These are phyloP conservation scores for Gambusia affinis DNA, from an alignment of 2,113 vertebrate genomes.

Conservation along the genomic window DNA sequence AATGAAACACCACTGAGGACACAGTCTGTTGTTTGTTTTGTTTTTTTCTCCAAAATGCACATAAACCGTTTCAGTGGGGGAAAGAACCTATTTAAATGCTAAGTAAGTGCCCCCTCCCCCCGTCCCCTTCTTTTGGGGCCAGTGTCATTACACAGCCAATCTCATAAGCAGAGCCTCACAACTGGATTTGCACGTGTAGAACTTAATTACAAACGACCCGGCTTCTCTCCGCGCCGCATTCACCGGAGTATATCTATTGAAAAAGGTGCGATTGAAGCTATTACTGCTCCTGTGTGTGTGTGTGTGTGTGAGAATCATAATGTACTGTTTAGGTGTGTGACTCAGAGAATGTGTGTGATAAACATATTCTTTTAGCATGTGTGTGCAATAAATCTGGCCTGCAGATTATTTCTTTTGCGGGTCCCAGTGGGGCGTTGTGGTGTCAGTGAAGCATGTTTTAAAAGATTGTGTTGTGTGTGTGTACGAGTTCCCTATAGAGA, in stretches of 20 bases:
- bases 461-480: slow-evolving; percentile 18
- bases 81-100: slow-evolving; percentile 81
- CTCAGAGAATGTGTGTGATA: slow-evolving; percentile 14
- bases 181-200: slow-evolving; percentile 80
- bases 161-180: slow-evolving; percentile 76
- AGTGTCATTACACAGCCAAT: slow-evolving; percentile 70
- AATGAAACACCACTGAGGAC: slow-evolving; percentile 29
- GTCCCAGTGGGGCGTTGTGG: slow-evolving; percentile 45
- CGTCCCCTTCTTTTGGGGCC: slow-evolving; percentile 67
- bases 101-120: slow-evolving; percentile 74
- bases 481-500: slow-evolving; percentile 8
- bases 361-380: slow-evolving; percentile 18
- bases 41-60: background rate
- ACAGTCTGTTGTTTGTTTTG: slow-evolving; percentile 32
- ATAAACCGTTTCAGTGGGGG: slow-evolving; percentile 30
- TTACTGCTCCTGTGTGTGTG: slow-evolving; percentile 47
- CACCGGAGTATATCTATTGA: slow-evolving; percentile 70
- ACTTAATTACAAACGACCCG: slow-evolving; percentile 78
- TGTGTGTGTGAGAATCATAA: slow-evolving; percentile 6
- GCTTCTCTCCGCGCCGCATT: slow-evolving; percentile 60
- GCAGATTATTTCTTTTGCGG: slow-evolving; percentile 43
- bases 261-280: slow-evolving; percentile 64
- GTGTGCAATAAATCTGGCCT: slow-evolving; percentile 39
- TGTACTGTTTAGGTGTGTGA: slow-evolving; percentile 2
- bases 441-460: slow-evolving; percentile 58